Evolutionary conservation across 2,888 invertebrate genomes (phyloP).

Genomic region (Charanyca ferruginea): DNA sequence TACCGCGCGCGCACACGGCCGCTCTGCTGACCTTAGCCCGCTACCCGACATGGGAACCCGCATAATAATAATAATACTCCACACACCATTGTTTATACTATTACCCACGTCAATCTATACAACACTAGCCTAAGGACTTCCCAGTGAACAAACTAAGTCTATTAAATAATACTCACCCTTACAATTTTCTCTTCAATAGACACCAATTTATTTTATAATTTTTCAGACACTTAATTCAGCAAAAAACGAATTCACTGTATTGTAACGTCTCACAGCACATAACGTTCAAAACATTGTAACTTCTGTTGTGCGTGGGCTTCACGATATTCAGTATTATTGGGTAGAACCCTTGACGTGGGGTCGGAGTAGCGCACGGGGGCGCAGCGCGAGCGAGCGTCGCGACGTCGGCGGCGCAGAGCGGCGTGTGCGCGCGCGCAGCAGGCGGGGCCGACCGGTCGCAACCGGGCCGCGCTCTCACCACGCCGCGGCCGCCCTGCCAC

Average conservation of each 20-base stretch:
- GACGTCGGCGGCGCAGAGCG: slow-evolving; percentile 88
- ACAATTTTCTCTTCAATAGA: slow-evolving; percentile 44
- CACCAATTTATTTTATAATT: slow-evolving; percentile 47
- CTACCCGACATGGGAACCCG: slow-evolving; percentile 73
- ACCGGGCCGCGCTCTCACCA: slow-evolving; percentile 90
- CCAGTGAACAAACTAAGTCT: slow-evolving; percentile 22
- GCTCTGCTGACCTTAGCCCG: slow-evolving; percentile 78
- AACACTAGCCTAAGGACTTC: slow-evolving; percentile 14
- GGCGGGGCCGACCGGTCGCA: slow-evolving; percentile 90
- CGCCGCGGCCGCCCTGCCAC: slow-evolving; percentile 81
- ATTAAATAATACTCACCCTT: slow-evolving; percentile 59
- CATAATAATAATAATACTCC: slow-evolving; percentile 61
- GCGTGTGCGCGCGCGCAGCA: slow-evolving; percentile 82
- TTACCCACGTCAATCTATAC: slow-evolving; percentile 34
- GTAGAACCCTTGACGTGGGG: slow-evolving; percentile 70
- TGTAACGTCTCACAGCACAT: slow-evolving; percentile 72
- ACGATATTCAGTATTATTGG: slow-evolving; percentile 74
- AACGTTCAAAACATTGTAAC: slow-evolving; percentile 79
- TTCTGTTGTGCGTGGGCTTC: slow-evolving; percentile 72
- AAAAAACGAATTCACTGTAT: slow-evolving; percentile 73
- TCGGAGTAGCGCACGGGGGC: slow-evolving; percentile 79
- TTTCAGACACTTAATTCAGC: slow-evolving; percentile 67
- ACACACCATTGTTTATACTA: slow-evolving; percentile 58
- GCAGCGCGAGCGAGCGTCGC: slow-evolving; percentile 86
- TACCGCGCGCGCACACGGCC: slow-evolving; percentile 78